These are phyloP conservation scores for Beris morrisii DNA, from an alignment of 2,888 invertebrate species.

Conservation along the genomic window DNA sequence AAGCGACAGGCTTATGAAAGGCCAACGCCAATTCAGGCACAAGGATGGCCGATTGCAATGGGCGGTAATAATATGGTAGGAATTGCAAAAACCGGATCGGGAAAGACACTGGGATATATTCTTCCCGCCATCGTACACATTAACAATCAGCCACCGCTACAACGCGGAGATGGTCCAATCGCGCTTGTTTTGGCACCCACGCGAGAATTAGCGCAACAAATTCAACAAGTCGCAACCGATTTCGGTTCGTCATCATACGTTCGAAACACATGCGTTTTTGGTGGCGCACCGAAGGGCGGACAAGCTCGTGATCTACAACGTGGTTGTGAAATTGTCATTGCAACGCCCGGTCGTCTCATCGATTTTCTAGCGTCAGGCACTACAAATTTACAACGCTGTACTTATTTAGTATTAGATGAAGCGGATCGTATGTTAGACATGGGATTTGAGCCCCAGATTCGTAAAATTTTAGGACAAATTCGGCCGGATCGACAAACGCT, in stretches of 20 bases:
- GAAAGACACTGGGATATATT: conserved; percentile 77
- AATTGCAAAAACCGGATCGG: conserved; percentile 82
- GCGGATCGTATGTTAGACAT: conserved; percentile 96
- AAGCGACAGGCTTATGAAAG: conserved; percentile 67
- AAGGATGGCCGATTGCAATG: conserved; percentile 85
- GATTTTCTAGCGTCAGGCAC: conserved; percentile 80
- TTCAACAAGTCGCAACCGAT: conserved; percentile 77
- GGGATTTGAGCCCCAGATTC: conserved; percentile 96
- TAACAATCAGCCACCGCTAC: conserved; percentile 74
- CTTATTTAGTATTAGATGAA: conserved; percentile 86
- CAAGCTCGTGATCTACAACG: conserved; percentile 72
- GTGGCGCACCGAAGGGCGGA: conserved; percentile 83
- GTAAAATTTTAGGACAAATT: conserved; percentile 91
- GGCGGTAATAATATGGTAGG: conserved; percentile 81
- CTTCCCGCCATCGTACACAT: conserved; percentile 86
- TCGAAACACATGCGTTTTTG: conserved; percentile 85
- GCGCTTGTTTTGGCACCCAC: conserved; percentile 80
- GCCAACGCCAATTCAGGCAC: conserved; percentile 83
- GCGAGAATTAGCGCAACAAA: conserved; percentile 77
- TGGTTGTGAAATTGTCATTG: conserved; percentile 86
- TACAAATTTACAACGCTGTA: conserved; percentile 73
- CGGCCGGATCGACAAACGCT: conserved; percentile 94
- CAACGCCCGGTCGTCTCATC: conserved; percentile 85
- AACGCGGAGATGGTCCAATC: conserved; percentile 81
- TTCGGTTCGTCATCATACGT: conserved; percentile 79